Percentiles rank a stretch among this genome's conserved stretches.
Conservation (phyloP, 1,140 invertebrate genomes). For the Leptinotarsa texana region DNA sequence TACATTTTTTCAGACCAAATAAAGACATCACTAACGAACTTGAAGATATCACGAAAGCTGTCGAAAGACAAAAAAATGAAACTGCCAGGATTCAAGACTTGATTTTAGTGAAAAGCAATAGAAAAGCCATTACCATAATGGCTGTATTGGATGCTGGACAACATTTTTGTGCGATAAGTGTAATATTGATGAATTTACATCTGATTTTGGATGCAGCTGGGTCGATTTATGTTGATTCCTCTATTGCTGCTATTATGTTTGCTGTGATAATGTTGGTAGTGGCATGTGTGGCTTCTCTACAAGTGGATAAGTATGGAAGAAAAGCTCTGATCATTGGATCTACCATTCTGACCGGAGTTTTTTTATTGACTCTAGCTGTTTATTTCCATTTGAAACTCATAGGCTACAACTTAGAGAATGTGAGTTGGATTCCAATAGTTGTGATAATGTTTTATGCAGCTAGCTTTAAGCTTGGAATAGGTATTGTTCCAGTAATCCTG, state of each 20-base stretch:
- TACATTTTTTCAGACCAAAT: constrained; percentile 50
- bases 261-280: constrained; percentile 44
- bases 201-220: constrained; percentile 43
- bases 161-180: constrained; percentile 57
- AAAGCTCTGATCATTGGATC: constrained; percentile 45
- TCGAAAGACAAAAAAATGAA: constrained; percentile 44
- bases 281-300: constrained; percentile 35
- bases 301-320: constrained; percentile 47
- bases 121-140: constrained; percentile 44
- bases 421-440: constrained; percentile 44
- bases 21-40: constrained; percentile 57
- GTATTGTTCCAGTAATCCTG: constrained; percentile 71
- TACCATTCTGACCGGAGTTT: constrained; percentile 38
- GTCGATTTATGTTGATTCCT: constrained; percentile 36
- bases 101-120: constrained; percentile 41
- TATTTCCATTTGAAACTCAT: constrained; percentile 48
- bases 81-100: constrained; percentile 41
- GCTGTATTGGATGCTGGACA: constrained; percentile 62
- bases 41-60: constrained; percentile 51
- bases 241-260: constrained; percentile 45
- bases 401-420: constrained; percentile 28
- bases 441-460: constrained; percentile 44
- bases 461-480: constrained; percentile 44
- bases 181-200: constrained; percentile 45
- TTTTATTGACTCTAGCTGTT: constrained; percentile 39